These are phyloP conservation scores for Drosophila lutescens DNA, from an alignment of 2,888 invertebrate genomes.

Conservation along the genomic window DNA sequence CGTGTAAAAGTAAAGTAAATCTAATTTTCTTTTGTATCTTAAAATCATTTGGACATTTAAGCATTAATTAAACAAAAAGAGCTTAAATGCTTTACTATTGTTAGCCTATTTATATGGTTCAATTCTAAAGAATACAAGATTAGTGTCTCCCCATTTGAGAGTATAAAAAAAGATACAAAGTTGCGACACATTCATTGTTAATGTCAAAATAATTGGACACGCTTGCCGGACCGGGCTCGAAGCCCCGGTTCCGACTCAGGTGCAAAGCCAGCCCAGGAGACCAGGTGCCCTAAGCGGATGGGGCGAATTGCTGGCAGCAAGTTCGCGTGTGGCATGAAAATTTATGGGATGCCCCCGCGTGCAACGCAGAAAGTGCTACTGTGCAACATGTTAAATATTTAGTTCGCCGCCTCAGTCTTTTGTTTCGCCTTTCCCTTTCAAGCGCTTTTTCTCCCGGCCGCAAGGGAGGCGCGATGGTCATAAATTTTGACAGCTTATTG, in stretches of 20 bases:
- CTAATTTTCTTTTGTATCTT: neutral
- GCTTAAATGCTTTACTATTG: too few relatives aligned
- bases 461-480: constrained; percentile 65
- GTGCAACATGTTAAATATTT: constrained; percentile 50
- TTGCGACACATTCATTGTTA: constrained; percentile 80
- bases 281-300: constrained; percentile 38
- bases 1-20: too few relatives aligned
- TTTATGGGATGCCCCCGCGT: constrained; percentile 64
- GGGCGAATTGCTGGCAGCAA: constrained; percentile 13
- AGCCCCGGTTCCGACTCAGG: constrained; percentile 20
- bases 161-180: constrained; percentile 38
- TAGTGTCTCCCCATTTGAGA: constrained; percentile 4
- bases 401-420: constrained; percentile 56
- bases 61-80: too few relatives aligned
- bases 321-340: constrained; percentile 78
- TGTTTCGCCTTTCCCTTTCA: constrained; percentile 54
- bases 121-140: neutral
- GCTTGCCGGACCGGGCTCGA: constrained; percentile 62
- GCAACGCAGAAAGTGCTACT: constrained; percentile 71
- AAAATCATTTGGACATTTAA: too few relatives aligned
- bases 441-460: constrained; percentile 1
- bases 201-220: constrained; percentile 83
- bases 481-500: constrained; percentile 79
- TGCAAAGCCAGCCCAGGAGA: constrained; percentile 19
- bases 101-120: neutral